Percentiles rank a stretch among this genome's conserved stretches.
phyloP scores from a whole-genome alignment of 2,888 invertebrate genomes.

The Hirtodrosophila alboralis region DNA sequence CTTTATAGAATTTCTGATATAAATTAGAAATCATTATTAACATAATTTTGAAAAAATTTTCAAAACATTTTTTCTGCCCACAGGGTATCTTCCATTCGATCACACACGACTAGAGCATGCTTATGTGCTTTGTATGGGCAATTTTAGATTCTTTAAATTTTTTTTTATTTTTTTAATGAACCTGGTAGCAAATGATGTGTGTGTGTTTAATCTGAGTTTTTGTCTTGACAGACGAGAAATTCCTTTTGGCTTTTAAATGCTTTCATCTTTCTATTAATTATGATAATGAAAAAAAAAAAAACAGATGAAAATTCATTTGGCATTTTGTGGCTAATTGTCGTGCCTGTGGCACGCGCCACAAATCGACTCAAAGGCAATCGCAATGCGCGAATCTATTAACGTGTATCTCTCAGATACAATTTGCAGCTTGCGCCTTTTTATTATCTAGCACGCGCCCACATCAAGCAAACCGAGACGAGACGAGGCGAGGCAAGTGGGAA shows the following conservation, averaged over 20 bases:
- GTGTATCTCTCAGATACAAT: constrained; percentile 47
- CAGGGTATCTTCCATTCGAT: neutral
- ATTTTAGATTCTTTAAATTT: constrained; percentile 1
- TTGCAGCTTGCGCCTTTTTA: constrained; percentile 46
- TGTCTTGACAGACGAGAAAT: too few relatives aligned
- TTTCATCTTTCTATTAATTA: constrained; percentile 63
- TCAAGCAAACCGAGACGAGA: constrained; percentile 6
- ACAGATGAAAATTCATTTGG: constrained; percentile 60
- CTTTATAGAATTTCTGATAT: too few relatives aligned
- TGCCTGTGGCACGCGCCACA: constrained; percentile 45
- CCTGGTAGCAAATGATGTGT: neutral
- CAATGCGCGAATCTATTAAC: constrained; percentile 45
- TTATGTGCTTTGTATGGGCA: too few relatives aligned
- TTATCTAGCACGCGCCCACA: constrained; percentile 69
- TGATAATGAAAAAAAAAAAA: constrained; percentile 68
- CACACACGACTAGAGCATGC: neutral
- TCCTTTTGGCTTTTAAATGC: too few relatives aligned
- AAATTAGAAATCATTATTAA: too few relatives aligned
- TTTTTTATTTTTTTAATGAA: constrained; percentile 29
- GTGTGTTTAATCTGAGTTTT: too few relatives aligned
- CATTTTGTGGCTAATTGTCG: constrained; percentile 74
- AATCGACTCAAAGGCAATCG: constrained; percentile 39
- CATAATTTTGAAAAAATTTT: too few relatives aligned
- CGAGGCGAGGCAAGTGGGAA: neutral
- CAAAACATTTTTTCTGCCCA: too few relatives aligned